These are phyloP conservation scores for Camponotus pennsylvanicus DNA, from an alignment of 1,140 invertebrate species.

Conservation along the genomic window DNA sequence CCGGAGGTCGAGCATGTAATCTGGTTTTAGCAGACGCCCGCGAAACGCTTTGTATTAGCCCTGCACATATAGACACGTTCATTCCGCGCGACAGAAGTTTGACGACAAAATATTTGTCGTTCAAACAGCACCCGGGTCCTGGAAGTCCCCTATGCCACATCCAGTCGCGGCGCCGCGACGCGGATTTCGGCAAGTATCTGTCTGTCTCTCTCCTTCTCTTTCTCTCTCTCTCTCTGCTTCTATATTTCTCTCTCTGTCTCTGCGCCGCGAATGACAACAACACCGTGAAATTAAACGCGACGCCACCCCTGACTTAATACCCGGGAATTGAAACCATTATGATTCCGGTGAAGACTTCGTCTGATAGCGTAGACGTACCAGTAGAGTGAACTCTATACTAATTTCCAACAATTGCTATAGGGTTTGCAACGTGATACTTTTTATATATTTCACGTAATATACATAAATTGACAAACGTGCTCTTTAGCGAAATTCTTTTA, in stretches of 20 bases:
- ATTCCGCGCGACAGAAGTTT: slow-evolving; percentile 85
- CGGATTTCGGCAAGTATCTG: slow-evolving; percentile 58
- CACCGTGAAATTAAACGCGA: slow-evolving; percentile 55
- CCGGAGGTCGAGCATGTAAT: slow-evolving; percentile 73
- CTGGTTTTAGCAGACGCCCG: slow-evolving; percentile 86
- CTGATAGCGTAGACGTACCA: background rate
- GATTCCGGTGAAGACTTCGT: slow-evolving; percentile 37
- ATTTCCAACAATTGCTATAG: background rate
- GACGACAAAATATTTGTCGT: slow-evolving; percentile 87
- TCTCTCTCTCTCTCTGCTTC: slow-evolving; percentile 9
- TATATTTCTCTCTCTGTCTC: background rate
- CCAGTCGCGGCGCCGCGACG: slow-evolving; percentile 49
- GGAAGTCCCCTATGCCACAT: slow-evolving; percentile 77
- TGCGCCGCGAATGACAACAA: slow-evolving; percentile 43
- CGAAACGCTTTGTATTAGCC: slow-evolving; percentile 86
- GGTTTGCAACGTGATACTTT: background rate
- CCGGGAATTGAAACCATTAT: slow-evolving; percentile 36
- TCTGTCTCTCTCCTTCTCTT: slow-evolving; percentile 42
- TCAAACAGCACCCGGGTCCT: slow-evolving; percentile 85
- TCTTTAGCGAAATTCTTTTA: background rate
- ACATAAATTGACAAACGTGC: background rate
- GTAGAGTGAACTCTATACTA: background rate
- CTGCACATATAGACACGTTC: slow-evolving; percentile 86
- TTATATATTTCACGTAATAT: background rate
- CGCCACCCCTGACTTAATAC: slow-evolving; percentile 39